phyloP scores from a whole-genome alignment of 2,888 invertebrate genomes.

The Seira musarum region DNA sequence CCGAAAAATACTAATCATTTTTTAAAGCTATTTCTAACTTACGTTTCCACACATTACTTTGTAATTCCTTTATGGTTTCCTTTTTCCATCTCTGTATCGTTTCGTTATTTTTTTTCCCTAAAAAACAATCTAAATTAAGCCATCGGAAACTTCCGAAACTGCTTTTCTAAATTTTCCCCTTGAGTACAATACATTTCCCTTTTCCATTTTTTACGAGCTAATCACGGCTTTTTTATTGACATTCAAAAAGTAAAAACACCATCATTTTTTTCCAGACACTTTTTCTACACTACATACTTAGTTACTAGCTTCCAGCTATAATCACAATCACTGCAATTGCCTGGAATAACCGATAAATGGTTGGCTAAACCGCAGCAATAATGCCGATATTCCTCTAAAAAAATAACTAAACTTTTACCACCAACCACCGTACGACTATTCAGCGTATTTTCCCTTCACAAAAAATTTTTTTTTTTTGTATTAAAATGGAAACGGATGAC shows the following conservation, averaged over 20 bases:
- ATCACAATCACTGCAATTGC: not conserved
- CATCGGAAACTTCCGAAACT: not conserved
- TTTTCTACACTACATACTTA: too few species aligned
- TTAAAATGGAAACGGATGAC: not conserved
- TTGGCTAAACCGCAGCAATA: not conserved
- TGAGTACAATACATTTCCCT: not conserved
- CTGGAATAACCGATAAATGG: not conserved
- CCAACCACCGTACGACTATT: not conserved
- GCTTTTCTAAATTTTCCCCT: not conserved
- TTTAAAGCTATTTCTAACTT: too few species aligned
- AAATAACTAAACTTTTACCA: not conserved
- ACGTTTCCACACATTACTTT: too few species aligned
- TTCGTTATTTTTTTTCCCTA: too few species aligned
- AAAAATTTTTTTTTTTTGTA: conserved; percentile 18
- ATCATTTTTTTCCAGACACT: not conserved
- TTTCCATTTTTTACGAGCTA: not conserved
- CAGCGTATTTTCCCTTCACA: not conserved
- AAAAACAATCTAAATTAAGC: not conserved
- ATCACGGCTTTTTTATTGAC: not conserved
- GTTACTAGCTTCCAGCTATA: not conserved
- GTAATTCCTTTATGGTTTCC: too few species aligned
- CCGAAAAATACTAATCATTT: too few species aligned
- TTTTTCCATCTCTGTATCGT: too few species aligned
- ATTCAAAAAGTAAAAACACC: not conserved
- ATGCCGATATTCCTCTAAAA: not conserved